Evolutionary conservation across 2,113 vertebrate genomes (phyloP).

Genomic region (Camelus bactrianus): DNA sequence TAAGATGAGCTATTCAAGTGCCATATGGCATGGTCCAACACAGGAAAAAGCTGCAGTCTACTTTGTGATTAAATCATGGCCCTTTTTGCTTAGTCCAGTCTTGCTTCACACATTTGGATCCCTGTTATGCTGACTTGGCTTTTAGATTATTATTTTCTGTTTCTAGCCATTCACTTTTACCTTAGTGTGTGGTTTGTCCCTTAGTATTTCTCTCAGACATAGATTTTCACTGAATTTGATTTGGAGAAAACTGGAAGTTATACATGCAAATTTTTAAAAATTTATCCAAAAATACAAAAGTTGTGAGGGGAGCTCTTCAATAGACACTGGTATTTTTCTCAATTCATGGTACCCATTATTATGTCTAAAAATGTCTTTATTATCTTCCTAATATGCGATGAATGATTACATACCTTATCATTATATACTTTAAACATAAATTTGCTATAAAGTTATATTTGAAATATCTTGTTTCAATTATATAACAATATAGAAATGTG

Average conservation of each 20-base stretch:
- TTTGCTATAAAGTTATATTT: background rate
- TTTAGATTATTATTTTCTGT: background rate
- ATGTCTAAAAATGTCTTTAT: background rate
- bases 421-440: conserved; percentile 21
- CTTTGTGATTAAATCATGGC: background rate
- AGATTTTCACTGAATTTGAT: background rate
- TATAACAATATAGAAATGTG: background rate
- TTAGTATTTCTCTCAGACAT: background rate
- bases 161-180: background rate
- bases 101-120: background rate
- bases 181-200: background rate
- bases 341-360: background rate
- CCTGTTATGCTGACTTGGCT: background rate
- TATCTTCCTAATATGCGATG: background rate
- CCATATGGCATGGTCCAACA: background rate
- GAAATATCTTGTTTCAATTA: background rate
- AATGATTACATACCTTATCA: background rate
- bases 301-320: background rate
- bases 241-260: background rate
- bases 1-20: background rate
- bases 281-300: background rate
- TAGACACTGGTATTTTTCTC: background rate
- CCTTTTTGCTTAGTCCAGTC: background rate
- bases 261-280: background rate
- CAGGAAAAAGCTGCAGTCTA: background rate